Conservation (phyloP, 1,140 invertebrate genomes). For the Brachionus paranguensis region DNA sequence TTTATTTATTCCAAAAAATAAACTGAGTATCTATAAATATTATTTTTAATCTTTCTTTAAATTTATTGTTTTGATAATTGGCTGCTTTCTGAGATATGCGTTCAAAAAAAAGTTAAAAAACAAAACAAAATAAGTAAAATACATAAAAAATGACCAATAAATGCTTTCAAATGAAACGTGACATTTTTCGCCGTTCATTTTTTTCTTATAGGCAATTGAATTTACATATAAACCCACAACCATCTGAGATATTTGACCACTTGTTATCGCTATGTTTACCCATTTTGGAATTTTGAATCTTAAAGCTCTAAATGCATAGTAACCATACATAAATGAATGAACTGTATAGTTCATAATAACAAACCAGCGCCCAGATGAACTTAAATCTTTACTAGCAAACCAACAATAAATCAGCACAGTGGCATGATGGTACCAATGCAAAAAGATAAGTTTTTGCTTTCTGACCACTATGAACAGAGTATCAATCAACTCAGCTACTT, state of each 20-base stretch:
- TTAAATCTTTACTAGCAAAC: conserved; percentile 73
- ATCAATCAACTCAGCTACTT: conserved; percentile 90
- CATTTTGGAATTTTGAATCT: conserved; percentile 73
- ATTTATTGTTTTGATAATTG: background rate
- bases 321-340: conserved; percentile 92
- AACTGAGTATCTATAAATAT: background rate
- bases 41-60: background rate
- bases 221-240: conserved; percentile 65
- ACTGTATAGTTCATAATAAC: conserved; percentile 97
- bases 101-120: conserved; percentile 37
- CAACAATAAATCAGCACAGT: conserved; percentile 82
- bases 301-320: conserved; percentile 84
- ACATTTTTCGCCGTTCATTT: background rate
- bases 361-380: conserved; percentile 69
- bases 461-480: conserved; percentile 91
- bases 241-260: conserved; percentile 88
- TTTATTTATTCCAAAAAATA: background rate
- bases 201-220: background rate
- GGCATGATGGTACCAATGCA: conserved; percentile 78
- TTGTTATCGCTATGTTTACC: conserved; percentile 85
- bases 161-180: conserved; percentile 26
- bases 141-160: conserved; percentile 32
- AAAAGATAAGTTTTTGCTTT: conserved; percentile 90
- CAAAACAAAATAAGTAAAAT: conserved; percentile 39
- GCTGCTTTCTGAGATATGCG: conserved; percentile 23